Percentiles rank a stretch among this genome's conserved stretches.
These are phyloP conservation scores for Rhodeus uyekii DNA, from an alignment of 2,797 vertebrate genomes.

Conservation along the genomic window DNA sequence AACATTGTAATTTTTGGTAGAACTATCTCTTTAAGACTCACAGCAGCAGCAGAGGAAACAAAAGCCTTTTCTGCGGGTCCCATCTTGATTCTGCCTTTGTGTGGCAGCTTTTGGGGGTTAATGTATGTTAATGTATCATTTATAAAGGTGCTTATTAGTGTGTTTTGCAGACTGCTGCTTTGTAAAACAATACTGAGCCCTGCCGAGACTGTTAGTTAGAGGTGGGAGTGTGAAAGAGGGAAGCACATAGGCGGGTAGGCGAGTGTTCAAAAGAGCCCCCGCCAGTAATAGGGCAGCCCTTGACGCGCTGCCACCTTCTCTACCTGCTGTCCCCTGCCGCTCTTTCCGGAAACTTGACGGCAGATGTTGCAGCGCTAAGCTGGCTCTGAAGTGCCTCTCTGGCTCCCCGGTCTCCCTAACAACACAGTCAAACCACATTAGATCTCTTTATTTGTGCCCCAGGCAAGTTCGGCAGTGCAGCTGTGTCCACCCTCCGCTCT, in stretches of 20 bases:
- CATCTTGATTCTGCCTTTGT: slow-evolving; percentile 52
- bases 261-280: slow-evolving; percentile 79
- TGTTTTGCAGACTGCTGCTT: slow-evolving; percentile 78
- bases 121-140: slow-evolving; percentile 80
- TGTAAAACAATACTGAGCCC: slow-evolving; percentile 81
- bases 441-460: slow-evolving; percentile 95
- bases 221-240: slow-evolving; percentile 46
- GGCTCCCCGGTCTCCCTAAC: slow-evolving; percentile 84
- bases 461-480: slow-evolving; percentile 90
- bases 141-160: slow-evolving; percentile 82
- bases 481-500: slow-evolving; percentile 91
- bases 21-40: slow-evolving; percentile 15
- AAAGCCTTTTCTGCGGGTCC: slow-evolving; percentile 24
- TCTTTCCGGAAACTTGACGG: slow-evolving; percentile 86
- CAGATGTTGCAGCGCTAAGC: slow-evolving; percentile 90
- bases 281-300: slow-evolving; percentile 76
- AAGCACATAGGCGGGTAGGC: slow-evolving; percentile 17
- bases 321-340: slow-evolving; percentile 91
- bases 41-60: slow-evolving; percentile 13
- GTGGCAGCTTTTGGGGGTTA: slow-evolving; percentile 49
- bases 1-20: neutral
- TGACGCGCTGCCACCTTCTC: slow-evolving; percentile 73
- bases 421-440: slow-evolving; percentile 89
- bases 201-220: slow-evolving; percentile 72
- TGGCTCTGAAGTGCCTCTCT: slow-evolving; percentile 94